Percentiles rank a stretch among this genome's conserved stretches.
phyloP scores from a whole-genome alignment of 2,113 vertebrate species.

The Chaetops frenatus region DNA sequence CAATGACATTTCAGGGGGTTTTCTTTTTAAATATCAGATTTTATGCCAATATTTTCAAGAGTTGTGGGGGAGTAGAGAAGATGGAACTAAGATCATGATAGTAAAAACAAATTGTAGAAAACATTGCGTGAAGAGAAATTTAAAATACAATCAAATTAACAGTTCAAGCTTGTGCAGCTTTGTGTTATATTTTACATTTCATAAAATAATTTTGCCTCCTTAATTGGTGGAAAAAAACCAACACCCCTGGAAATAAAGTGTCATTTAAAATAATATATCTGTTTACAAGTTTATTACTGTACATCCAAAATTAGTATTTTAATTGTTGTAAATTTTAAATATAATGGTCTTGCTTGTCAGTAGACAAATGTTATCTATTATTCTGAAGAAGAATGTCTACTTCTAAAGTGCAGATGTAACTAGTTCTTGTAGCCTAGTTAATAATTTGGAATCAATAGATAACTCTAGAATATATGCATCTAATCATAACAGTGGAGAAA shows the following conservation, averaged over 20 bases:
- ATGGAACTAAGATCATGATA: background rate
- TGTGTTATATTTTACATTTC: background rate
- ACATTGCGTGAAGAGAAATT: background rate
- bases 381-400: background rate
- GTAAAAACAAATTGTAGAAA: background rate
- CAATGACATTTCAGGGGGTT: background rate
- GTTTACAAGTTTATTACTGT: background rate
- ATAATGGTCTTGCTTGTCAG: background rate
- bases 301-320: background rate
- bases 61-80: background rate
- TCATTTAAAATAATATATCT: background rate
- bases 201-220: background rate
- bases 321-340: background rate
- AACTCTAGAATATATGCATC: background rate
- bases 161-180: background rate
- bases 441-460: background rate
- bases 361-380: background rate
- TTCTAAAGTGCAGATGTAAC: background rate
- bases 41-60: background rate
- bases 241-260: background rate
- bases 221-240: accelerated
- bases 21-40: background rate
- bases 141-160: background rate
- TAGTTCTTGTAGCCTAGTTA: background rate
- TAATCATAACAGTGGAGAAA: background rate